These are phyloP conservation scores for Patiria pectinifera DNA, from an alignment of 53 echinoderm and acorn worm species.

Conservation along the genomic window DNA sequence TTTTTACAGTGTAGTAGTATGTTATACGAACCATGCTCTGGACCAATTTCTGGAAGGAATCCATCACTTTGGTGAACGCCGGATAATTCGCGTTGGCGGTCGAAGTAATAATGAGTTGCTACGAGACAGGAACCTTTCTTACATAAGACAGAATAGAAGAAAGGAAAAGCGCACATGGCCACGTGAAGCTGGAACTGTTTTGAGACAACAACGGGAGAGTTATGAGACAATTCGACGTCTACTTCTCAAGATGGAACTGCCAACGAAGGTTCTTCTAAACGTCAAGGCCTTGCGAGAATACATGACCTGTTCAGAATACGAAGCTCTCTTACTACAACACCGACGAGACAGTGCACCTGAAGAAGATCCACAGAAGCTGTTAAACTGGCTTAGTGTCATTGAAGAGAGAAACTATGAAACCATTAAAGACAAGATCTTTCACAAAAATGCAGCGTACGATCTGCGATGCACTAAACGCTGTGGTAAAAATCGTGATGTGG, in stretches of 20 bases:
- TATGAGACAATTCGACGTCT: background rate
- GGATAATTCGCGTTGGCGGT: slow-evolving; percentile 80
- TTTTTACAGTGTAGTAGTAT: no score
- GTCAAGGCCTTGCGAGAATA: slow-evolving; percentile 29
- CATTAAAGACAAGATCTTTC: background rate
- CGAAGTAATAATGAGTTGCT: slow-evolving; percentile 66
- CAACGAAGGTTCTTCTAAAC: slow-evolving; percentile 43
- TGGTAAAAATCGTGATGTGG: background rate
- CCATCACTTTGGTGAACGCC: slow-evolving; percentile 29
- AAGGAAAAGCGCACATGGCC: no score
- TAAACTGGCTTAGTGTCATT: background rate
- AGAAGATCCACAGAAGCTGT: slow-evolving; percentile 6
- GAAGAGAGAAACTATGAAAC: background rate
- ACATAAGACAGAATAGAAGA: background rate
- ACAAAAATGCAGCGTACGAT: background rate
- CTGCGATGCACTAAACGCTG: background rate
- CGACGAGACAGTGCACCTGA: background rate
- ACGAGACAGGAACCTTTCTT: slow-evolving; percentile 15
- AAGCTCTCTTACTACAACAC: background rate
- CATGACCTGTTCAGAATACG: slow-evolving; percentile 50
- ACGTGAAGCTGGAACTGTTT: background rate
- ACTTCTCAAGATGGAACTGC: background rate
- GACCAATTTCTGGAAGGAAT: slow-evolving; percentile 98
- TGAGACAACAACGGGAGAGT: background rate
- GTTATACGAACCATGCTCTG: slow-evolving; percentile 98